Evolutionary conservation across 1,140 invertebrate genomes (phyloP).

Genomic region (Branchinecta lynchi): DNA sequence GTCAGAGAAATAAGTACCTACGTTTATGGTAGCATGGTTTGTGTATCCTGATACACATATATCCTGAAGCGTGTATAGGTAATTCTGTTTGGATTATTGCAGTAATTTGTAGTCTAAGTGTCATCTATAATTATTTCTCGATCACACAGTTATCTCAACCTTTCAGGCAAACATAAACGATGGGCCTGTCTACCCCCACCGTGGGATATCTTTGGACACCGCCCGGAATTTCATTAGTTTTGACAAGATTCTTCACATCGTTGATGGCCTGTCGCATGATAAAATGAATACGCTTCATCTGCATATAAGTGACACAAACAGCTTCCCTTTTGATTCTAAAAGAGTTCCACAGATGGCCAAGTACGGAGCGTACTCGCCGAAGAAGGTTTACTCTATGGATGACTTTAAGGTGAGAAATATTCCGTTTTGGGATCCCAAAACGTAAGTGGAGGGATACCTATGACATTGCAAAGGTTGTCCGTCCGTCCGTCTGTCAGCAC

Average conservation of each 20-base stretch:
- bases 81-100: too few relatives aligned
- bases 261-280: slow-evolving; percentile 29
- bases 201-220: slow-evolving; percentile 20
- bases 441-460: too few relatives aligned
- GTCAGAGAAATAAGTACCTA: too few relatives aligned
- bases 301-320: slow-evolving; percentile 29
- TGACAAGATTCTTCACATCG: slow-evolving; percentile 24
- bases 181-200: slow-evolving; percentile 15
- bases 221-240: slow-evolving; percentile 26
- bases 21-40: too few relatives aligned
- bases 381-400: slow-evolving; percentile 22
- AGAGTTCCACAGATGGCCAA: slow-evolving; percentile 27
- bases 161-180: not conserved
- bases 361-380: slow-evolving; percentile 25
- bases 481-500: too few relatives aligned
- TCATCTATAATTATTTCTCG: too few relatives aligned
- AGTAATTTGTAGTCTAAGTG: too few relatives aligned
- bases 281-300: slow-evolving; percentile 29
- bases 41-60: too few relatives aligned
- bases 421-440: too few relatives aligned
- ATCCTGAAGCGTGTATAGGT: too few relatives aligned
- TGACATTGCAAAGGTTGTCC: too few relatives aligned
- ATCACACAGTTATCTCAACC: not conserved
- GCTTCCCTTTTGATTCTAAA: slow-evolving; percentile 29
- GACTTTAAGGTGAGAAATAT: slow-evolving; percentile 17